Percentiles rank a stretch among this genome's conserved stretches.
These are phyloP conservation scores for Falco concolor DNA, from an alignment of 2,797 vertebrate genomes.

Conservation along the genomic window DNA sequence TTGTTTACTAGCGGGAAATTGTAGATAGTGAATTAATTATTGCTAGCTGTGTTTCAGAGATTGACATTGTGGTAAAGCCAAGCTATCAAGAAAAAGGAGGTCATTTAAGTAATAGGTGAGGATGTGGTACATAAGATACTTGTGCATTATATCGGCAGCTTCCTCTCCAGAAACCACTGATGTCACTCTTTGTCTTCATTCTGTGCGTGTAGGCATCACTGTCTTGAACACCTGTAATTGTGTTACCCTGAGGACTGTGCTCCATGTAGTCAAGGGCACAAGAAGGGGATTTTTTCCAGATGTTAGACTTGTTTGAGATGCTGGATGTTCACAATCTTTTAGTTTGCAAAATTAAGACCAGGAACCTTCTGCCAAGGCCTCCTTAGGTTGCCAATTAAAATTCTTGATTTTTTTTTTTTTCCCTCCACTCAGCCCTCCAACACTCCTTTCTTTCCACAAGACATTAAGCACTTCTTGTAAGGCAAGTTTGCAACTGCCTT, in stretches of 20 bases:
- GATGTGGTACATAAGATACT: fast-evolving
- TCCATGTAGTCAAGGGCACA: background rate
- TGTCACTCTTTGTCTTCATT: background rate
- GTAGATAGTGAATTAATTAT: background rate
- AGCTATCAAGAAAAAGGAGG: background rate
- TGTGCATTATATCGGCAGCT: fast-evolving
- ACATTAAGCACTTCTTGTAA: background rate
- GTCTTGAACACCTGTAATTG: too few relatives aligned
- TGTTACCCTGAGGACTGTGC: background rate
- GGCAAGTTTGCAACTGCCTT: background rate
- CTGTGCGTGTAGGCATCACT: fast-evolving
- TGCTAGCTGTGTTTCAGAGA: background rate
- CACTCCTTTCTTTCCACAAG: background rate
- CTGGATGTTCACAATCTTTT: background rate
- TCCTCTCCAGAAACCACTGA: background rate
- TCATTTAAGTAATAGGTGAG: background rate
- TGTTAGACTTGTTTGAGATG: fast-evolving
- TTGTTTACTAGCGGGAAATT: background rate
- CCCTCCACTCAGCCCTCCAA: background rate
- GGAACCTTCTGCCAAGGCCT: background rate
- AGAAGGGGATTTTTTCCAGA: fast-evolving
- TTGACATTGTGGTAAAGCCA: background rate
- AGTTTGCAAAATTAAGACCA: background rate
- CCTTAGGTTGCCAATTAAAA: fast-evolving
- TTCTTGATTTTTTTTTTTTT: background rate